Base-by-base conservation (phyloP, 2,797 vertebrate genomes). In the Alauda arvensis region DNA sequence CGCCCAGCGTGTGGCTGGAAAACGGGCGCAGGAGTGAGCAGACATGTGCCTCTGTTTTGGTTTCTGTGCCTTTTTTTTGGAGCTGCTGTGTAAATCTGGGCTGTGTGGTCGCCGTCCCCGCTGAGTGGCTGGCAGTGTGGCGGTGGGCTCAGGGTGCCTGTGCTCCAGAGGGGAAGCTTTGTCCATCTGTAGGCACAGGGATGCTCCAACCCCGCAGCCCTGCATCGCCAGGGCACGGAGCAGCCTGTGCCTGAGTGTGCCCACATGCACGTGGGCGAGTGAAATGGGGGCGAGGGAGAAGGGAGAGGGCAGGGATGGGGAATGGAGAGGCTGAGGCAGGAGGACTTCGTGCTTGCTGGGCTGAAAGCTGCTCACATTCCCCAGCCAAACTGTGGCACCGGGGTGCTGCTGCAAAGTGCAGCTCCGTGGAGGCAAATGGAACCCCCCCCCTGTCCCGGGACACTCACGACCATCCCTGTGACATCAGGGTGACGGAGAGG, bases 101-200 rank as follows among this genome's bases (percentile, higher is more conserved):
- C 62, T 10, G 8, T 24, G 57, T 2, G 28, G 62, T 68, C 0
- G 2, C 5, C 0, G 10, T 85, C 28, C 65, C 63, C 18, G 33
- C 0, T 0, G 62, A 39, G 29, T 0, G 1, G 57, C 69, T 57
- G 8, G 66, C 20, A 7, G 33, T 0, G 8, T 7, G 34, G 42
- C 11, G 55, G 31, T 2, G 8, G 63, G 62, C 49, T 80, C 8
- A 1, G 51, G 68, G 49, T 87, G 80, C 55, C 33, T 5, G 29
- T 28, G 42, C 48, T 46, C 55, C 31, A 5, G 34, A 16, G 21
- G 68, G n/a, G 31, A 31, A 40, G 69, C 28, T 21, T 28, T 62
- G 66, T 23, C 82, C 45, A 4, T 23, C 55, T 15, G 1, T 12
- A 37, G 8, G 17, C 80, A 51, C 31, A 21, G 62, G 46, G 61